Evolutionary conservation across 2,113 vertebrate species (phyloP), one percentile per base, ranked within the genome.

Genomic region (Monarcha castaneiventris): DNA sequence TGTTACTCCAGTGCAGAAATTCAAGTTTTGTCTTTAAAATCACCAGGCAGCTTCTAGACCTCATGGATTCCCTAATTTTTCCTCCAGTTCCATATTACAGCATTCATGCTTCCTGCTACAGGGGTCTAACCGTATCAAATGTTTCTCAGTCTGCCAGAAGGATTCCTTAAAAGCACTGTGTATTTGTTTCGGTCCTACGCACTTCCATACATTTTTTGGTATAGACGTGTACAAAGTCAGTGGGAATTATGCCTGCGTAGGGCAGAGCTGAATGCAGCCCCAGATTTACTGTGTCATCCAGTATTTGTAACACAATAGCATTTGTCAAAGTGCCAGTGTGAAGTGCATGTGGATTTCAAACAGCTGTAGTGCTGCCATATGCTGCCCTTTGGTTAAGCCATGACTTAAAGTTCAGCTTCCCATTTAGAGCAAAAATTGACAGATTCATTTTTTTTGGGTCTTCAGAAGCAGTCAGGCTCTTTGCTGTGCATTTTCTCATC

Each of bases 311-410:
- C 76, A 88, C 92, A 96, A 84, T 84, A 94, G 61, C 3, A 0
- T 90, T 94, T 96, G 92, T 93, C 88, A 92, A 75, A 94, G 90
- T 49, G 95, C 94, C 94, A 94, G 64, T 2, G 52, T 61, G 90
- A 95, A 96, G 88, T 68, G 82, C 61, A 67, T 94, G 82, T 46
- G 85, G 90, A 87, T 94, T 96, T 96, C 87, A 72, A 93, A 91
- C 93, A 95, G 93, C 95, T 96, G 95, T 62, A 96, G 49, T 10
- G 33, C 84, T 93, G 87, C 90, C 94, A 95, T 88, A 91, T 93
- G 95, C 68, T 96, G 85, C 92, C 94, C 93, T 95, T 97, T 84
- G 85, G 78, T 92, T 94, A 96, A 96, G 93, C 93, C 52, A 37
- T 10, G 79, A 80, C 92, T 96, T 90, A 71, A 94, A 94, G 87